Base-by-base conservation (phyloP, 2,888 invertebrate species). In the Mesochorus sp. region DNA sequence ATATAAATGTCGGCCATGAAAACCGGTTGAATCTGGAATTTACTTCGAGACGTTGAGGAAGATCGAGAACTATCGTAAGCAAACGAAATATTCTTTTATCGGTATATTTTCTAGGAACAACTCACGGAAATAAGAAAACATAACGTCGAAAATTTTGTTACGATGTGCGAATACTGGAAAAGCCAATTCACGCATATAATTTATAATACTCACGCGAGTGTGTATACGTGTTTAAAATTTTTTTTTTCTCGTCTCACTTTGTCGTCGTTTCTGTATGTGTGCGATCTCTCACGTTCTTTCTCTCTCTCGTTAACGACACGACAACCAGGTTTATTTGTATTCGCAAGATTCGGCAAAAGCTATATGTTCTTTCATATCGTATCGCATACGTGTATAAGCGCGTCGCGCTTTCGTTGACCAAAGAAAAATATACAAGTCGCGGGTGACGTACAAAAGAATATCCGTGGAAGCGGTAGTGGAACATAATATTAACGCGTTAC, bases 371-470 rank as follows among this genome's bases (percentile, higher is more conserved):
- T 14, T 67, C 67, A 47, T 57, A 67, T 85, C 84, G 85, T 86
- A 85, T 85, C 85, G 82, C 81, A 83, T 81, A 81, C 82, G 77
- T 84, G n/a, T 82, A 83, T 81, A 81, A 82, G 77, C 84, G n/a
- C n/a, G 70, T 83, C 83, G 82, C 81, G 84, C 83, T 80, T 80
- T 79, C 75, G 76, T 75, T 61, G 61, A 71, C 71, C 81, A 76
- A 87, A 87, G 83, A 82, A 85, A 85, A 87, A 88, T 86, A 88
- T 82, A 87, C 87, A 80, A 70, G 79, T 57, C 83, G n/a, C n/a
- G n/a, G 82, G 80, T 81, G 77, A 70, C 67, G 81, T 80, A 82
- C 82, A 85, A 85, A 85, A 85, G 85, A 81, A 84, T 79, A 59
- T 79, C 66, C 70, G 72, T 49, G 68, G 61, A 73, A 75, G 47